Conservation (phyloP, 2,113 vertebrate species). For the Potamarius usumacintae region DNA sequence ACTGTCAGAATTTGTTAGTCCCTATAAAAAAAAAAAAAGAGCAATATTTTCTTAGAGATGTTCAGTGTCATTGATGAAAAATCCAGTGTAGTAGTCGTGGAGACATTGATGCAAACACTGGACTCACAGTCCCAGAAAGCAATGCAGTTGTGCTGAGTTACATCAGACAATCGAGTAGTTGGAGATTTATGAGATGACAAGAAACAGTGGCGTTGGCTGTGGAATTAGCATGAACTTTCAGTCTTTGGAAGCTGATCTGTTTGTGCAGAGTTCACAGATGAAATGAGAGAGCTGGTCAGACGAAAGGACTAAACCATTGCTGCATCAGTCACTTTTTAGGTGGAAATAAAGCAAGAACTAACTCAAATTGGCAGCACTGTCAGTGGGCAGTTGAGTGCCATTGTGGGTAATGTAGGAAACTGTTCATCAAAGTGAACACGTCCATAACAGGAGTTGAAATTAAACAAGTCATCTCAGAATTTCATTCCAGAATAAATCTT, state of each 20-base stretch:
- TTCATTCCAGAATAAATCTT: background rate
- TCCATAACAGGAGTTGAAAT: background rate
- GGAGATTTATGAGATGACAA: too few relatives aligned
- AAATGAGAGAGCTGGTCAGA: background rate
- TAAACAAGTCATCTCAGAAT: background rate
- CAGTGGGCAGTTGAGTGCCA: background rate
- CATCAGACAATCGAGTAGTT: background rate
- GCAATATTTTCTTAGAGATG: background rate
- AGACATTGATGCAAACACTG: background rate
- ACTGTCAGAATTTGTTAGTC: background rate
- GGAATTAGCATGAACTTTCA: background rate
- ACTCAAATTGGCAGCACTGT: background rate
- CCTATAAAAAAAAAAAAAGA: background rate
- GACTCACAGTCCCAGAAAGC: background rate
- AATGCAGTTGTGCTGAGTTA: background rate
- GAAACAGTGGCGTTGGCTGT: background rate
- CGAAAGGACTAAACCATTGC: background rate
- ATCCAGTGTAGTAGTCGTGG: background rate
- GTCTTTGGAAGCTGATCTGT: background rate
- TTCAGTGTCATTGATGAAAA: background rate
- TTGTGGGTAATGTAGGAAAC: background rate
- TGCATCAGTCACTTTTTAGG: background rate
- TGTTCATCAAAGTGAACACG: background rate
- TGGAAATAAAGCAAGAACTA: background rate
- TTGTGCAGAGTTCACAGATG: background rate